phyloP scores from a whole-genome alignment of 2,113 vertebrate species.

The Oplegnathus fasciatus region DNA sequence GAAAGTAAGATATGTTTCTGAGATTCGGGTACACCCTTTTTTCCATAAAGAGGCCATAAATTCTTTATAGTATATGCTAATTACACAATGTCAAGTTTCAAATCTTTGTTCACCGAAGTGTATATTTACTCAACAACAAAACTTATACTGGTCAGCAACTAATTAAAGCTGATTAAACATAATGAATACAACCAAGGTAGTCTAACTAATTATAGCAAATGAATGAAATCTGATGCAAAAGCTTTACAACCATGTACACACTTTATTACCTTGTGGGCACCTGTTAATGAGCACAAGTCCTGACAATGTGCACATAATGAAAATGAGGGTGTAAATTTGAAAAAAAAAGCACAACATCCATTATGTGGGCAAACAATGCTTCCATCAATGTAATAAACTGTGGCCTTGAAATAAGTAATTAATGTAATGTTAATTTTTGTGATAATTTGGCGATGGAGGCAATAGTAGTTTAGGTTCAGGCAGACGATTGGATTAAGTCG shows the following conservation, averaged over 20 bases:
- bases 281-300: not conserved
- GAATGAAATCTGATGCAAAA: too few relatives aligned
- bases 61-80: too few relatives aligned
- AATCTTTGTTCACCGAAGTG: not conserved
- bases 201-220: not conserved
- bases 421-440: constrained; percentile 1
- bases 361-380: not conserved
- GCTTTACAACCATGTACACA: not conserved
- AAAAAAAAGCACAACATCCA: not conserved
- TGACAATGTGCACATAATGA: not conserved
- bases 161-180: not conserved
- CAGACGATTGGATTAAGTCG: constrained; percentile 43
- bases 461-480: not conserved
- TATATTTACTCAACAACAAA: not conserved
- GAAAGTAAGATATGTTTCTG: too few relatives aligned
- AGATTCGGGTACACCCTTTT: not conserved
- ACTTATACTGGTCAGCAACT: not conserved
- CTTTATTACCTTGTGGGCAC: not conserved
- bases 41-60: not conserved
- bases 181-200: not conserved
- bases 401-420: constrained; percentile 1
- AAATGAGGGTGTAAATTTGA: not conserved
- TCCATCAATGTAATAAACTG: not conserved
- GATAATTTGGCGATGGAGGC: not conserved
- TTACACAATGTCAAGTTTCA: too few relatives aligned